Evolutionary conservation across 35 echinoderm and acorn worm genomes (phyloP).

Genomic region (Eucidaris tribuloides): DNA sequence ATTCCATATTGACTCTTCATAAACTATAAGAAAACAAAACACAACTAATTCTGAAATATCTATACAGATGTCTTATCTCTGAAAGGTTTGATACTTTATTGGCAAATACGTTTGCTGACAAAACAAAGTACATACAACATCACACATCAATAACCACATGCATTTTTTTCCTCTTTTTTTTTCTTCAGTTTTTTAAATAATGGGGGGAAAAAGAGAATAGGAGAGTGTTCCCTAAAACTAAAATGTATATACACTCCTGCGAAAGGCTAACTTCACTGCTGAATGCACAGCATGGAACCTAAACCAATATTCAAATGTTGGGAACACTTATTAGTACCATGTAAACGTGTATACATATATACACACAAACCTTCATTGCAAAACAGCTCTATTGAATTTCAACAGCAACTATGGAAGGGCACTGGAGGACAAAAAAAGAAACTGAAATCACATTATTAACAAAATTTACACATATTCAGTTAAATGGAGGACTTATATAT

Average conservation of each 20-base stretch:
- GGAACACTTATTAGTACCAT: neutral
- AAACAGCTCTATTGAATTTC: no score
- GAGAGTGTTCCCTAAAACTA: constrained; percentile 1
- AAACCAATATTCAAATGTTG: no score
- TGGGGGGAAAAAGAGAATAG: neutral
- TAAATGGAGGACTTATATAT: constrained; percentile 5
- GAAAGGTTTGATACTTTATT: constrained; percentile 41
- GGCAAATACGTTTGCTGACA: constrained; percentile 40
- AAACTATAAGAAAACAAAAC: no score
- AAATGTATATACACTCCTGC: neutral
- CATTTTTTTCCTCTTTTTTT: no score
- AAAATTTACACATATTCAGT: constrained; percentile 9
- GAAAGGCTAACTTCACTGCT: neutral
- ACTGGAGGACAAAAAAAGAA: neutral
- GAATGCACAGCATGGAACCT: no score
- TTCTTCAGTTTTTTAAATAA: no score
- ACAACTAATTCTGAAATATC: no score
- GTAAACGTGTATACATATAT: neutral
- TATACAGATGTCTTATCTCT: no score
- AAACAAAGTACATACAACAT: constrained; percentile 26
- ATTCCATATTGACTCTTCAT: no score
- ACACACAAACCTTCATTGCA: no score
- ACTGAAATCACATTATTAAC: neutral
- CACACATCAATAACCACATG: constrained; percentile 31
- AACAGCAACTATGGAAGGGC: neutral